Evolutionary conservation across 2,113 vertebrate genomes (phyloP), one percentile per base, ranked within the genome.

Genomic region (Miniopterus natalensis): DNA sequence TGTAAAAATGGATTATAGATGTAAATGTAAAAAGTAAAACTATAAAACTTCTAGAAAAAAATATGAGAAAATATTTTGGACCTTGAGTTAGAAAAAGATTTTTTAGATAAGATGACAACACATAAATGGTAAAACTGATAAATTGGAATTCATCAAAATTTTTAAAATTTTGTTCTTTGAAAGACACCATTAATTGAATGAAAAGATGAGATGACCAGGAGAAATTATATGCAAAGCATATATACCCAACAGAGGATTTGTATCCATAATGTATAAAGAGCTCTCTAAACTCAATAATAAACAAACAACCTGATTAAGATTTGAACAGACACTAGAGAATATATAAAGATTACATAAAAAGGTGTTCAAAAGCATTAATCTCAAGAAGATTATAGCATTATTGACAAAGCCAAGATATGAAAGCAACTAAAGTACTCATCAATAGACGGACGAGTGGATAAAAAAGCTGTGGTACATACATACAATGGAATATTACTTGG

Each of bases 1-100:
- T 92, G 66, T 42, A 92, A 90, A 94, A 94, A 80, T 66, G 15
- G 25, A 68, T 21, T 92, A 71, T 31, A 73, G n/a, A 88, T 36
- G 80, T 80, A 83, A 61, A 85, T 59, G 27, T 78, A 73, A 86
- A 94, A 88, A 84, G 17, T 78, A 90, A 79, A 86, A 61, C 11
- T 53, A 91, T 23, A 73, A 71, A 85, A 23, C 36, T 65, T 61
- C 17, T 80, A 14, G 74, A 78, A 47, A 83, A 65, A 74, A n/a
- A 75, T 73, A 61, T 20, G 68, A 74, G 40, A 84, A 83, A 47
- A 81, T 49, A 85, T 78, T 85, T 74, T 68, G 71, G 9, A 85
- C n/a, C 40, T 49, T 83, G 17, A 89, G 31, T 94, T 70, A 61
- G 57, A 68, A 36, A 51, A 84, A 78, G 20, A 36, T 47, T 65